Evolutionary conservation across 1,140 invertebrate species (phyloP).

Genomic region (Lucilia sericata): DNA sequence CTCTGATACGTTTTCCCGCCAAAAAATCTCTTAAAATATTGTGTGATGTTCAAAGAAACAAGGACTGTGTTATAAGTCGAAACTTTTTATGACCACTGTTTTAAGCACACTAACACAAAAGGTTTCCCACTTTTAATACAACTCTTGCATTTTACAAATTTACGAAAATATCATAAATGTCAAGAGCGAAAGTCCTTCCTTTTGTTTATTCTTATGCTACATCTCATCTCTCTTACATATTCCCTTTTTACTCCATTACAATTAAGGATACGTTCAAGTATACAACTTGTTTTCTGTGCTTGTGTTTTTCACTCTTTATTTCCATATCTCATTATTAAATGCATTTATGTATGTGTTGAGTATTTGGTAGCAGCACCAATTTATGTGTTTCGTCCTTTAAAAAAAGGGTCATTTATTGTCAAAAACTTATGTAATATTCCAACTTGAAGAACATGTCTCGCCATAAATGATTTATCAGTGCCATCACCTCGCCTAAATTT

Average conservation of each 20-base stretch:
- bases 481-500: conserved; percentile 56
- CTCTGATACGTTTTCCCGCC: background rate
- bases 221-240: background rate
- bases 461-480: conserved; percentile 67
- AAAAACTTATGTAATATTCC: background rate
- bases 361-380: background rate
- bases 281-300: background rate
- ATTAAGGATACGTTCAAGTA: background rate
- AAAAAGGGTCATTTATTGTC: background rate
- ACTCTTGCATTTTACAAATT: background rate
- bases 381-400: background rate
- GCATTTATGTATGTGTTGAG: background rate
- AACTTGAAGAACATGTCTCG: conserved; percentile 48
- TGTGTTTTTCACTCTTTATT: background rate
- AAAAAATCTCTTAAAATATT: no score
- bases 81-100: no score
- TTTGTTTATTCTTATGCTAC: conserved; percentile 50
- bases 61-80: no score
- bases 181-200: conserved; percentile 10
- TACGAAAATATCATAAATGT: conserved; percentile 32
- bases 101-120: no score
- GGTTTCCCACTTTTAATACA: background rate
- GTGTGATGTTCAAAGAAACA: no score
- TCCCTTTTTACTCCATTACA: background rate
- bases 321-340: background rate